Base-by-base conservation (phyloP, 2,888 invertebrate species). In the Aporophyla lueneburgensis region DNA sequence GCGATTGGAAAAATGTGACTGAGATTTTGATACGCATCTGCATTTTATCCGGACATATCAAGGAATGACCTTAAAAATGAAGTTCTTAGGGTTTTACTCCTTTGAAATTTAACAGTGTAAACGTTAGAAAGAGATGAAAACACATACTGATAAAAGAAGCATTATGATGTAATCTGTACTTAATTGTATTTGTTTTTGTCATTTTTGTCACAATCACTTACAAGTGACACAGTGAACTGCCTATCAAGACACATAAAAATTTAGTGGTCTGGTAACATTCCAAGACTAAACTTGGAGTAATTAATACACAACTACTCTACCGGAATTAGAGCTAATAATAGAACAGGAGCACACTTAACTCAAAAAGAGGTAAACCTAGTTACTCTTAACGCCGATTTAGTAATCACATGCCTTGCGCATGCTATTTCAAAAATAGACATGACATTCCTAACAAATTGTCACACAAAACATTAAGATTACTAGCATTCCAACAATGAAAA, bases 401-500 rank as follows among this genome's bases (percentile, higher is more conserved):
- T 5, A 54, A 53, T 54, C 58, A 76, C 16, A 68, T 16, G 56
- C 24, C 21, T 70, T 67, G 71, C 14, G 65, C 71, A 77, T 81
- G 68, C 12, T 68, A 84, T 73, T 76, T 77, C 53, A 54, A 77
- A 81, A 74, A 71, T 74, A 83, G 65, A 71, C 24, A 74, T 74
- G 74, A 81, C 68, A 84, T 81, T 71, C 58, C 51, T n/a, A 63
- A 81, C 68, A 84, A 81, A 81, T 71, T 65, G 66, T 72, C 69
- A 59, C 59, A 71, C 71, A 76, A 76, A 84, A 80, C 76, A 84
- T 83, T 80, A 83, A 59, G 76, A 84, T 83, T 80, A 83, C 76
- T 66, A 62, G 74, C 84, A 83, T 83, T 81, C 84, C 71, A 83
- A 83, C 83, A 84, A 81, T 84, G 83, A 85, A 72, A 80, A 87